Evolutionary conservation across 1,140 invertebrate genomes (phyloP), one percentile per base, ranked within the genome.

Genomic region (Drosophila tsacasi): DNA sequence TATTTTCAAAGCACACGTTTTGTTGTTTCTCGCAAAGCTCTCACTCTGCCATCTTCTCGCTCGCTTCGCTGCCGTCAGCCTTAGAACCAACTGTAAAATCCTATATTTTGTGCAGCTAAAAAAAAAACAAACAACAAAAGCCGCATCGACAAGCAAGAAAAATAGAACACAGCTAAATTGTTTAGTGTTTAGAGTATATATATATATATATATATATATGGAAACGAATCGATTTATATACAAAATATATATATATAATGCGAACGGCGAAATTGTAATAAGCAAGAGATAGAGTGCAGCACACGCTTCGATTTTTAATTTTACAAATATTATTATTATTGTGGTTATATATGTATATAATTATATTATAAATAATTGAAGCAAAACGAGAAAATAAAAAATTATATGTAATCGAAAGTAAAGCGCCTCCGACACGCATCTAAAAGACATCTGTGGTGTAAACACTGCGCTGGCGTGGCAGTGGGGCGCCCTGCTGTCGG

Each of bases 331-430:
- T 85, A 89, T 83, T 84, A 85, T 74, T 79, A 92, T 89, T 92
- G 91, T 92, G 91, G 91, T 92, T 92, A 92, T 92, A 86, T 92
- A 92, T 92, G 91, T 92, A 92, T 92, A 92, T 92, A 92, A 92
- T 92, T 92, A 92, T 92, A 92, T 91, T 91, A 92, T 92, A 92
- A 92, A 91, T 92, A 91, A 91, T 91, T 92, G 86, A 91, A 92
- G 86, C 80, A 90, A 90, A 90, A 72, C 76, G 77, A 91, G 81
- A 79, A 79, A 76, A 91, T 83, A 91, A 91, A 81, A 83, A 92
- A 86, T 80, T 92, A 92, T 92, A 91, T 92, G 91, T 92, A 92
- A 92, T 92, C 91, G 79, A 91, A 90, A 72, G 44, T 75, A 71
- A 73, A 76, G 39, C 30, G 39, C 30, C 55, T 23, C 1, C 3